These are phyloP conservation scores for Teleogryllus occipitalis DNA, from an alignment of 1,140 invertebrate species.

Conservation along the genomic window DNA sequence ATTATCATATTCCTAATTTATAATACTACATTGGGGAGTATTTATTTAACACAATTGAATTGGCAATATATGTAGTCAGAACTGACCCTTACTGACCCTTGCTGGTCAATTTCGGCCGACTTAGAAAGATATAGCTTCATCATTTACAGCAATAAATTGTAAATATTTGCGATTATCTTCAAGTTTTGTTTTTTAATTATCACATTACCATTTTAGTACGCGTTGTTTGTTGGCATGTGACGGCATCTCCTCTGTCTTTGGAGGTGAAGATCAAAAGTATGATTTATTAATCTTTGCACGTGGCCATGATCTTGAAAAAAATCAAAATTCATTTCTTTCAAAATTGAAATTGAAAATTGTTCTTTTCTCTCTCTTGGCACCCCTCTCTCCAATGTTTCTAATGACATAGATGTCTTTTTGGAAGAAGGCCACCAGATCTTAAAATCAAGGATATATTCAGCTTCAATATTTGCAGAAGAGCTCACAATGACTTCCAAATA, in stretches of 20 bases:
- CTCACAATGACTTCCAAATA: background rate
- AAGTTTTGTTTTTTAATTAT: slow-evolving; percentile 9
- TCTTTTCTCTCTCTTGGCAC: slow-evolving; percentile 7
- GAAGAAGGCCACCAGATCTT: slow-evolving; percentile 6
- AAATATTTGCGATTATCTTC: slow-evolving; percentile 3
- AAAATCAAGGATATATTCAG: slow-evolving; percentile 9
- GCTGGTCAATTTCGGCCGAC: background rate
- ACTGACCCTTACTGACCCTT: background rate
- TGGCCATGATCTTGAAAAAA: background rate
- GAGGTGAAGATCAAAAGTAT: background rate
- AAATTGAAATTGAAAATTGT: background rate
- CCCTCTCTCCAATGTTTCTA: background rate
- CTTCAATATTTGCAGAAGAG: background rate
- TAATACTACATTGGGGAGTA: background rate
- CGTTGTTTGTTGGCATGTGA: background rate
- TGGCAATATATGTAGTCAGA: background rate
- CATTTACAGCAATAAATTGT: background rate
- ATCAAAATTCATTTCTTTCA: too few species aligned
- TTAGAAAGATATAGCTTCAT: slow-evolving; percentile 5
- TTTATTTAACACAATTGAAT: too few species aligned
- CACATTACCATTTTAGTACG: background rate
- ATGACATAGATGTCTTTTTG: background rate
- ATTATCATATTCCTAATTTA: background rate
- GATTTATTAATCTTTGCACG: background rate
- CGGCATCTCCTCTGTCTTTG: background rate